A percentile compares a stretch with the other conserved stretches of the same genome.
Conservation (phyloP, 53 echinoderm and acorn worm species). For the Paracentrotus lividus region DNA sequence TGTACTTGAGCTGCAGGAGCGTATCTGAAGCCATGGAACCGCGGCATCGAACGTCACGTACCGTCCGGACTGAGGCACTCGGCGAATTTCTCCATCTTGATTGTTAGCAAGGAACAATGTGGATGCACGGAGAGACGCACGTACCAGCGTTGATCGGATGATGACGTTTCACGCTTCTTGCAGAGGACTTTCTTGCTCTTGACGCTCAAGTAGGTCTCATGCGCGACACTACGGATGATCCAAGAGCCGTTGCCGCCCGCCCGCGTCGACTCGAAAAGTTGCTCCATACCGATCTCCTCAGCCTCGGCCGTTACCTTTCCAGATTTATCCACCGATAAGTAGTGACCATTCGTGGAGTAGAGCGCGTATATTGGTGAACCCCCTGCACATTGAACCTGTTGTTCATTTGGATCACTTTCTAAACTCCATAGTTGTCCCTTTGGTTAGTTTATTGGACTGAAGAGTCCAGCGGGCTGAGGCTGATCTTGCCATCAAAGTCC, state of each 20-base stretch:
- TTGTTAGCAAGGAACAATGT: conserved; percentile 19
- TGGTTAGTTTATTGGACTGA: conserved; percentile 42
- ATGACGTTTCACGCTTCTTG: conserved; percentile 55
- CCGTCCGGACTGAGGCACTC: neutral
- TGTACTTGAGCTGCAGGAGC: conserved; percentile 28
- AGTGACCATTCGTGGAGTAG: conserved; percentile 65
- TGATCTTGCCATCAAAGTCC: conserved; percentile 61
- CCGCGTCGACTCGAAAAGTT: conserved; percentile 48
- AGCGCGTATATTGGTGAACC: neutral
- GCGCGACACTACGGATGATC: conserved; percentile 43
- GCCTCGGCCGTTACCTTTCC: conserved; percentile 58
- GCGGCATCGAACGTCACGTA: conserved; percentile 42
- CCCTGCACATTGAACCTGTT: neutral
- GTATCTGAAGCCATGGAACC: conserved; percentile 52
- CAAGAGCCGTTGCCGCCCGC: conserved; percentile 52
- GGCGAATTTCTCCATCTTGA: conserved; percentile 22
- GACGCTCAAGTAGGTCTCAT: conserved; percentile 32
- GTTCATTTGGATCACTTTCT: neutral
- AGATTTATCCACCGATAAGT: conserved; percentile 54
- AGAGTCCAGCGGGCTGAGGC: conserved; percentile 8
- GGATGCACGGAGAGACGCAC: conserved; percentile 57
- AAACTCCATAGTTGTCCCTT: conserved; percentile 53
- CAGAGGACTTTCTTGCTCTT: conserved; percentile 56
- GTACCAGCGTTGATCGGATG: conserved; percentile 63
- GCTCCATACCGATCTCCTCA: conserved; percentile 26